Evolutionary conservation across 2,113 vertebrate genomes (phyloP).

Genomic region (Ammospiza caudacuta): DNA sequence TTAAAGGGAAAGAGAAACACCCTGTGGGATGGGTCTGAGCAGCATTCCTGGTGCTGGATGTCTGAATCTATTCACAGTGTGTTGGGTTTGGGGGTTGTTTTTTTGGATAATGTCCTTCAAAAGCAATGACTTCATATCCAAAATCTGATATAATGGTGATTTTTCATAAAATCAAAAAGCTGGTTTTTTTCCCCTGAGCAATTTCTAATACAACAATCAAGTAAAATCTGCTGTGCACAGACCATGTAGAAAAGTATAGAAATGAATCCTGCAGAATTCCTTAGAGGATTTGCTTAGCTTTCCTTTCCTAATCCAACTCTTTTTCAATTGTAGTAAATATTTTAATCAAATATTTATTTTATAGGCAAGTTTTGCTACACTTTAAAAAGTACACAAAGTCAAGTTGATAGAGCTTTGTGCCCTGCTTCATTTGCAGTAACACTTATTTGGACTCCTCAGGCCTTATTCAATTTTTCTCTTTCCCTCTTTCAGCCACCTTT

Average conservation of each 20-base stretch:
- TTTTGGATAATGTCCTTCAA: not conserved
- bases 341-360: slow-evolving; percentile 32
- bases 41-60: not conserved
- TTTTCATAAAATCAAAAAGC: not conserved
- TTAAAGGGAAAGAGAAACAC: not conserved
- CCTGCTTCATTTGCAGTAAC: not conserved
- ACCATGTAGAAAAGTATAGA: not conserved
- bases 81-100: not conserved
- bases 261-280: not conserved
- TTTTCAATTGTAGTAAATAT: not conserved
- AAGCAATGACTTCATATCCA: not conserved
- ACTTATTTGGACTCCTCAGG: not conserved
- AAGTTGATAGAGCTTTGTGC: not conserved
- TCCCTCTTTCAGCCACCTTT: not conserved
- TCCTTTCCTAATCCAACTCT: not conserved
- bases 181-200: not conserved
- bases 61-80: not conserved
- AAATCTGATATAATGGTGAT: not conserved
- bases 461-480: not conserved
- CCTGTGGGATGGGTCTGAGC: not conserved
- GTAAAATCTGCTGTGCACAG: not conserved
- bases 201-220: not conserved
- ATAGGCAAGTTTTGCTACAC: not conserved
- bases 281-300: not conserved
- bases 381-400: not conserved